Base-by-base conservation (phyloP, 2,113 vertebrate genomes). In the Pelobates fuscus region DNA sequence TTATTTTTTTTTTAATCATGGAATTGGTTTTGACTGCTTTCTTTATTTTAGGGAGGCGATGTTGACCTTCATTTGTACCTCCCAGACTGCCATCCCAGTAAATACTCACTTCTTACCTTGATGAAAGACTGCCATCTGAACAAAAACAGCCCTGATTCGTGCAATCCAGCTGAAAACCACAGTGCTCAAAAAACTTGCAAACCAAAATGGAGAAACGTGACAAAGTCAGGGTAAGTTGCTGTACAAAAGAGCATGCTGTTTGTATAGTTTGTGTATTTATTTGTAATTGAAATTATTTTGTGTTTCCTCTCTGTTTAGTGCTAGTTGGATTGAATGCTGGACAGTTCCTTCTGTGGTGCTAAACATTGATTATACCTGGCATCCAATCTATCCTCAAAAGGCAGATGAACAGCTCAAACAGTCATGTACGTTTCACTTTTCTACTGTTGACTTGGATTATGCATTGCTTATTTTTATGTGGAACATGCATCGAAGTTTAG, bases 261-360 rank as follows among this genome's bases (percentile, higher is more conserved):
- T 41, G 37, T 12, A 41, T 12, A 2, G 37, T 41, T 41, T 41
- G 37, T 41, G 37, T 8, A n/a, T n/a, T n/a, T n/a, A n/a, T n/a
- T n/a, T n/a, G n/a, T n/a, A n/a, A n/a, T n/a, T n/a, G n/a, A n/a
- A n/a, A n/a, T n/a, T n/a, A n/a, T n/a, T 25, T 23, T 24, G 1
- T 25, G 6, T 14, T 70, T 85, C 80, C 80, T 25, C 57, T 77
- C 74, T 83, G 79, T 25, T 46, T 80, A 99, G 97, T 87, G 87
- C 89, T 77, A 96, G 95, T 77, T 99, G 97, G 97, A 92, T 99
- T 81, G 96, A 99, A 76, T 99, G 97, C 87, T 99, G 97, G 96
- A 96, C 92, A 20, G 95, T 99, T 43, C 97, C 97, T 1, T 96
- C 94, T 79, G 92, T 99, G 82, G 66, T 93, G 84, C 94, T 98